These are phyloP conservation scores for Ceriagrion tenellum DNA, from an alignment of 2,888 invertebrate species.

Conservation along the genomic window DNA sequence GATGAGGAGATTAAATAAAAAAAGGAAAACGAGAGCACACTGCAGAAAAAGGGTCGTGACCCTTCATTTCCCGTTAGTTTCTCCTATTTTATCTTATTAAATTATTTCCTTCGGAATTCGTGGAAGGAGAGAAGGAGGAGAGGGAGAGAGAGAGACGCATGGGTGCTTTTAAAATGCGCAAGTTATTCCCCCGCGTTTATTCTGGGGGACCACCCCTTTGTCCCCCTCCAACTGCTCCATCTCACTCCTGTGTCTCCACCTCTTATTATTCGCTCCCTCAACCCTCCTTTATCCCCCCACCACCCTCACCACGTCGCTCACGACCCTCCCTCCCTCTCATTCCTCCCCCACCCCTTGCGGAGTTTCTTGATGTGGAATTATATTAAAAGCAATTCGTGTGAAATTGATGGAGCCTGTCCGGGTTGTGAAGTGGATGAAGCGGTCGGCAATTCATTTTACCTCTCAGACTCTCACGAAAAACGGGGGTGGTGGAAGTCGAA, in stretches of 20 bases:
- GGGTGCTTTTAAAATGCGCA: conserved; percentile 30
- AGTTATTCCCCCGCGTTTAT: not conserved
- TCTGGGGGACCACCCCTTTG: not conserved
- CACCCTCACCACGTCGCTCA: not conserved
- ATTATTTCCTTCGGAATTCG: conserved; percentile 18
- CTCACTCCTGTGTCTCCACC: not conserved
- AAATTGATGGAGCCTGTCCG: conserved; percentile 38
- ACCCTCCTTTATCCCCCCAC: too few relatives aligned
- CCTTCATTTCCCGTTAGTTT: conserved; percentile 25
- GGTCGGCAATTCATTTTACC: not conserved
- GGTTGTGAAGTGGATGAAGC: conserved; percentile 27
- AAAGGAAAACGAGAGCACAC: not conserved
- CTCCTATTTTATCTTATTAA: conserved; percentile 36
- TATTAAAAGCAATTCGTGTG: conserved; percentile 35
- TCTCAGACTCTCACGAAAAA: not conserved
- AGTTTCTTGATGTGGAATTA: conserved; percentile 22
- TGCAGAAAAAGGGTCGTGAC: conserved; percentile 15
- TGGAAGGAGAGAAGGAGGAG: too few relatives aligned
- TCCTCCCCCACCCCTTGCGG: not conserved
- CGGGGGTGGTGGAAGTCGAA: not conserved
- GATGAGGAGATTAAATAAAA: conserved; percentile 25
- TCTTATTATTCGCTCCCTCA: not conserved
- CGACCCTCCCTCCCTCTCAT: not conserved
- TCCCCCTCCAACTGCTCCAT: not conserved
- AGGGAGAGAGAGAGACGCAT: not conserved